phyloP scores from a whole-genome alignment of 1,140 invertebrate species.

The Zaprionus vittiger region DNA sequence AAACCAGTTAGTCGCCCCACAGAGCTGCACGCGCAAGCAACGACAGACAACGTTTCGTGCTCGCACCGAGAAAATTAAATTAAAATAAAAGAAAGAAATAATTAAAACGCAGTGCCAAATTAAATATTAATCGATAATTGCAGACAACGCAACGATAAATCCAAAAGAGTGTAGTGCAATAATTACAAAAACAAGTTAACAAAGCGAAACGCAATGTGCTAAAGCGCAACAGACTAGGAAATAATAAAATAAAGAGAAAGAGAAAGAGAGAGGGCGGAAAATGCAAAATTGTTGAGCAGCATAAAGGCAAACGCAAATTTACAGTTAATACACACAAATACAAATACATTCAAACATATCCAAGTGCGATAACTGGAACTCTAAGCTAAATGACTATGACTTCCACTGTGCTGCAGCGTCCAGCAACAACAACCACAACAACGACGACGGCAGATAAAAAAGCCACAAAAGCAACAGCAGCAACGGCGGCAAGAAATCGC shows the following conservation, averaged over 20 bases:
- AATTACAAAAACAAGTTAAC: constrained; percentile 41
- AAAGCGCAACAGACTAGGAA: constrained; percentile 55
- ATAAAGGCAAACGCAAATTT: constrained; percentile 41
- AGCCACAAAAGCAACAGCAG: constrained; percentile 41
- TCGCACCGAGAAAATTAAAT: constrained; percentile 15
- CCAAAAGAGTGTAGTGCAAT: constrained; percentile 41
- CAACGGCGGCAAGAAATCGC: constrained; percentile 42
- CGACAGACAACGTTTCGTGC: constrained; percentile 17
- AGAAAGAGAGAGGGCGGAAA: constrained; percentile 39
- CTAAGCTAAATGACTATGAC: constrained; percentile 77
- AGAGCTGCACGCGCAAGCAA: constrained; percentile 57
- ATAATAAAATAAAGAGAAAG: constrained; percentile 35
- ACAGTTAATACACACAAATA: not conserved
- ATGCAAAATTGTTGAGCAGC: constrained; percentile 65
- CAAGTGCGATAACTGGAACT: constrained; percentile 35
- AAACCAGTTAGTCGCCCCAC: constrained; percentile 79
- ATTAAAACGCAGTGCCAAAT: constrained; percentile 30
- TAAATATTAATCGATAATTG: constrained; percentile 37
- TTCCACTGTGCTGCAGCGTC: constrained; percentile 80
- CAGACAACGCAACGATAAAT: constrained; percentile 19
- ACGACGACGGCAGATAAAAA: constrained; percentile 44
- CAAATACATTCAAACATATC: constrained; percentile 17
- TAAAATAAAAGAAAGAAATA: constrained; percentile 22
- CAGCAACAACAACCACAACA: constrained; percentile 47
- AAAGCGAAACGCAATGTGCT: constrained; percentile 46